Conservation (phyloP, 2,113 vertebrate species). For the Pseudopodoces humilis region DNA sequence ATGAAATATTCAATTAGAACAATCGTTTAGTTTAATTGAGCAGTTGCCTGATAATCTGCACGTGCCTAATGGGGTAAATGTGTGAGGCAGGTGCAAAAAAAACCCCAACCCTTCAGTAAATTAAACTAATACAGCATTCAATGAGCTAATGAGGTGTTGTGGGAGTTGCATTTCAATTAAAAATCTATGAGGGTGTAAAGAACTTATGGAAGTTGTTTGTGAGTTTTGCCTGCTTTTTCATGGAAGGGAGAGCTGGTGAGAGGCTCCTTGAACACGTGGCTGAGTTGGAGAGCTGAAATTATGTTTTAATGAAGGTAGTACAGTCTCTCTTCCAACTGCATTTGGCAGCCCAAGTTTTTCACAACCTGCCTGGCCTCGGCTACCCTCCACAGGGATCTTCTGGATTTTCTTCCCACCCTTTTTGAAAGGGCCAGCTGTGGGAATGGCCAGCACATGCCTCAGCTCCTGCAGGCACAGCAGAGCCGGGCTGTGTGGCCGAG, state of each 20-base stretch:
- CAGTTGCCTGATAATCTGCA: constrained; percentile 42
- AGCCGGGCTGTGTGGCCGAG: not conserved
- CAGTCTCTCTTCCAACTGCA: not conserved
- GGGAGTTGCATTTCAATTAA: constrained; percentile 59
- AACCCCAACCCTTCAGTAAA: constrained; percentile 6
- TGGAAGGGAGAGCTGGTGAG: not conserved
- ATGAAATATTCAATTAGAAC: constrained; percentile 60
- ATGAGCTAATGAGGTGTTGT: constrained; percentile 47
- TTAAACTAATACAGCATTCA: constrained; percentile 44
- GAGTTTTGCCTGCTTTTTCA: not conserved
- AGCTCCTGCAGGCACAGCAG: constrained; percentile 26
- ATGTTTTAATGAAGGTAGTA: not conserved
- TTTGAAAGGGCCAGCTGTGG: not conserved
- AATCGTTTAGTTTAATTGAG: constrained; percentile 58
- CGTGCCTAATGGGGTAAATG: constrained; percentile 36
- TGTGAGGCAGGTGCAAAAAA: constrained; percentile 42
- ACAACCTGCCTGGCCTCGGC: not conserved
- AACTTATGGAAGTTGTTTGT: constrained; percentile 26
- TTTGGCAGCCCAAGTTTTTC: not conserved
- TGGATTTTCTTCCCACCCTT: not conserved
- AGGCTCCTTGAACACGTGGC: not conserved
- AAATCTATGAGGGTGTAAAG: constrained; percentile 4
- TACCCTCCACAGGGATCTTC: rapidly evolving
- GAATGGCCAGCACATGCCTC: not conserved
- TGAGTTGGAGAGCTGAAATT: not conserved